Base-by-base conservation (phyloP, 2,797 vertebrate genomes). In the Pseudomugil tenellus region DNA sequence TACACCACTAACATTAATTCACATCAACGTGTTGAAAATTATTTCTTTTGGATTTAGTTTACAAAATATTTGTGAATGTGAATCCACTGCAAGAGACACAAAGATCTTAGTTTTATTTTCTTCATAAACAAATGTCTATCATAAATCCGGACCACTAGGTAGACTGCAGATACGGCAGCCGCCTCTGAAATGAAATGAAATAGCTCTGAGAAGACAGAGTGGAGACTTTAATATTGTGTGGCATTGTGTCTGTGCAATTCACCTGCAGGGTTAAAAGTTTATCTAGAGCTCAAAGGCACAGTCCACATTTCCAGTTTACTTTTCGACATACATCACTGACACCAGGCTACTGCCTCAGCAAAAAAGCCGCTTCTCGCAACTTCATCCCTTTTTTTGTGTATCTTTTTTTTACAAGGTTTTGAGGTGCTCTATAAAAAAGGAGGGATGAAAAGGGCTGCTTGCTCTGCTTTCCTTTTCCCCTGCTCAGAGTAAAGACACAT, bases 241-340 rank as follows among this genome's bases (percentile, higher is more conserved):
- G 68, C 72, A 75, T n/a, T 28, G 60, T 63, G 60, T 5, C 8
- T 70, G 68, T 65, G 59, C 73, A 81, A 78, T 81, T 69, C 87
- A 85, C 71, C 65, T 76, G 72, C 63, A 67, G 66, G 83, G 53
- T 77, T 77, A 77, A 74, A 77, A 84, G 83, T 78, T 84, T 85
- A 81, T 71, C 81, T 58, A 59, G 71, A 81, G 75, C 77, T 76
- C 62, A 48, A 1, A 55, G 72, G 67, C 43, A 31, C 61, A 58
- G 64, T 16, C 57, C 56, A 56, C 51, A 46, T 49, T 29, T 72
- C 58, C 69, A 68, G 52, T 82, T 83, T 70, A 67, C 65, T 76
- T 67, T 65, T 35, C 41, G 51, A 35, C 68, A 69, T 70, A 55
- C 17, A 67, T 67, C 69, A 51, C 52, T 26, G 61, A 34, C 31